Percentiles rank a stretch among this genome's conserved stretches.
phyloP scores from a whole-genome alignment of 2,888 invertebrate genomes.

The Drosophila kokeensis region DNA sequence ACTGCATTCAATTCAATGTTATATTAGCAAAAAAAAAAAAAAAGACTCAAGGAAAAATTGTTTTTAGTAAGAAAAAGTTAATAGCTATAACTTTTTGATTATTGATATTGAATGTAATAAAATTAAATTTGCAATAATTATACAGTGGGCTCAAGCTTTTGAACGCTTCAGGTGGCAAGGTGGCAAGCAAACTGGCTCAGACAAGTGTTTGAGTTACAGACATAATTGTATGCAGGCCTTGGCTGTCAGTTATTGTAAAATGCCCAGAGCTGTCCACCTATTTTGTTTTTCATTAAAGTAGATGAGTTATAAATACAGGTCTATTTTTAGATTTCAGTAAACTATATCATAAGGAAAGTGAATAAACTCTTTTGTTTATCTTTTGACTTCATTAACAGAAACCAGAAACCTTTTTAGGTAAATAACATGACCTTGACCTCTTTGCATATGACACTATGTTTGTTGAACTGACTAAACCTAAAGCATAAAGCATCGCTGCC shows the following conservation, averaged over 20 bases:
- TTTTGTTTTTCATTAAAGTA: background rate
- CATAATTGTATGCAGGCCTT: background rate
- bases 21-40: background rate
- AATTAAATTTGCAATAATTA: background rate
- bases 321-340: background rate
- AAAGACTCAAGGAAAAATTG: background rate
- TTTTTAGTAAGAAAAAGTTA: background rate
- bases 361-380: background rate
- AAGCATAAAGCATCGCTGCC: slow-evolving; percentile 8
- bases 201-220: background rate
- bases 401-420: too few species aligned
- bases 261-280: background rate
- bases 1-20: slow-evolving; percentile 23
- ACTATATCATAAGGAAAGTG: background rate
- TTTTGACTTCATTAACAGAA: background rate
- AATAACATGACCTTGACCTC: slow-evolving; percentile 47
- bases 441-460: slow-evolving; percentile 3
- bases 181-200: background rate
- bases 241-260: background rate
- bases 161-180: background rate
- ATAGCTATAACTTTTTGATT: background rate
- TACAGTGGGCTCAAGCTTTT: background rate
- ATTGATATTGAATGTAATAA: background rate
- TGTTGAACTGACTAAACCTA: background rate
- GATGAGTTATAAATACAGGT: too few species aligned